Conservation (phyloP, 2,888 invertebrate genomes). For the Cantharis rufa region DNA sequence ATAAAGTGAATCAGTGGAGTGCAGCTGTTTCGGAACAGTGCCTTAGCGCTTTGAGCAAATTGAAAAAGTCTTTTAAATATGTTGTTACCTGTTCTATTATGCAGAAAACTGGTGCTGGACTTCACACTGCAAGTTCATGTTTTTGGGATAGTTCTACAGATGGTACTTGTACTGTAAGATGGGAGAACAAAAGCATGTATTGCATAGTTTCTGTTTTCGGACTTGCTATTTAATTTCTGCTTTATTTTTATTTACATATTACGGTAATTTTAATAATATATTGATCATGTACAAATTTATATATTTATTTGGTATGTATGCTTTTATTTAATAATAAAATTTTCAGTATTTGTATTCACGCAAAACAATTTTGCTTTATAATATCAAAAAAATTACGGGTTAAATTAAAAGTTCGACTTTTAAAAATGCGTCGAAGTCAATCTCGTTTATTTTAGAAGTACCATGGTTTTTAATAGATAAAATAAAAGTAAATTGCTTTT, state of each 20-base stretch:
- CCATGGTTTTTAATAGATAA: too few species aligned
- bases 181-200: conserved; percentile 87
- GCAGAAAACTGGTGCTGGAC: conserved; percentile 81
- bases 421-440: too few species aligned
- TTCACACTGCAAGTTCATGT: conserved; percentile 82
- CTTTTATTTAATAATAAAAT: conserved; percentile 1
- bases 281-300: background rate
- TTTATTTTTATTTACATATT: conserved; percentile 7
- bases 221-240: conserved; percentile 58
- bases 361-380: too few species aligned
- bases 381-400: background rate
- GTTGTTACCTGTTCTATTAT: conserved; percentile 82
- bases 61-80: conserved; percentile 83
- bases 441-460: too few species aligned
- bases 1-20: conserved; percentile 74
- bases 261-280: background rate
- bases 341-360: background rate
- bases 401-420: too few species aligned
- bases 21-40: conserved; percentile 76
- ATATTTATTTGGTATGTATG: background rate
- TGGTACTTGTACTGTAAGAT: conserved; percentile 79
- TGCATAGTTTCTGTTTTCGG: conserved; percentile 84
- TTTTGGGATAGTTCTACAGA: conserved; percentile 84
- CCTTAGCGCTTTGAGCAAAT: conserved; percentile 70
- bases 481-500: too few species aligned